Conservation (phyloP, 2,113 vertebrate genomes). For the Podilymbus podiceps region DNA sequence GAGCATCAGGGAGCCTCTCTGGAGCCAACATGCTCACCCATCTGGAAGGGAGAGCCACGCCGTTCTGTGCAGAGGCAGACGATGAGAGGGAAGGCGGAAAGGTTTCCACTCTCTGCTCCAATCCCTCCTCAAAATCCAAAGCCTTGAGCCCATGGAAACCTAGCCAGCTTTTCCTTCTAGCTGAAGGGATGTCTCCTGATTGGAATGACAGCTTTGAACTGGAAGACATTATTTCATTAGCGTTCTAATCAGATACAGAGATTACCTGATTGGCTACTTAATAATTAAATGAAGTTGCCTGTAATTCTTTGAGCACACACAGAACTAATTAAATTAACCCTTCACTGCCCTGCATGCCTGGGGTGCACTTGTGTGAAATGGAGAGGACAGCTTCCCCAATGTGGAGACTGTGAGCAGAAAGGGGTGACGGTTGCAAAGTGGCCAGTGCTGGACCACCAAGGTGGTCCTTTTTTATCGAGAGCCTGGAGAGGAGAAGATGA, state of each 20-base stretch:
- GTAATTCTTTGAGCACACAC: conserved; percentile 74
- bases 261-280: conserved; percentile 76
- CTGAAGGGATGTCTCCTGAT: conserved; percentile 65
- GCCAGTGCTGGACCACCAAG: neutral
- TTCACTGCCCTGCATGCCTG: conserved; percentile 48
- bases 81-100: neutral
- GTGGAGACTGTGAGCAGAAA: neutral
- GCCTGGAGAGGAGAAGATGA: neutral
- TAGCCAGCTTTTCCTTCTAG: conserved; percentile 62
- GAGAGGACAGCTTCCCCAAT: neutral
- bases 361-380: conserved; percentile 37
- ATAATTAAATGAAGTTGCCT: conserved; percentile 78
- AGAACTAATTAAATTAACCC: conserved; percentile 76
- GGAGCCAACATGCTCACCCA: neutral
- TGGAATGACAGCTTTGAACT: conserved; percentile 75
- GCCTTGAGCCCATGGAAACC: conserved; percentile 43
- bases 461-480: neutral
- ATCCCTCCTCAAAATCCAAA: conserved; percentile 15
- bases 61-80: neutral
- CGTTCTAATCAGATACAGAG: conserved; percentile 70
- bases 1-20: neutral
- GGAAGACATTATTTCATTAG: conserved; percentile 77
- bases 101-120: neutral
- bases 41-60: neutral
- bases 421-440: neutral